A percentile compares a stretch with the other conserved stretches of the same genome.
These are phyloP conservation scores for Stegodyphus mimosarum DNA, from an alignment of 1,140 invertebrate species.

Conservation along the genomic window DNA sequence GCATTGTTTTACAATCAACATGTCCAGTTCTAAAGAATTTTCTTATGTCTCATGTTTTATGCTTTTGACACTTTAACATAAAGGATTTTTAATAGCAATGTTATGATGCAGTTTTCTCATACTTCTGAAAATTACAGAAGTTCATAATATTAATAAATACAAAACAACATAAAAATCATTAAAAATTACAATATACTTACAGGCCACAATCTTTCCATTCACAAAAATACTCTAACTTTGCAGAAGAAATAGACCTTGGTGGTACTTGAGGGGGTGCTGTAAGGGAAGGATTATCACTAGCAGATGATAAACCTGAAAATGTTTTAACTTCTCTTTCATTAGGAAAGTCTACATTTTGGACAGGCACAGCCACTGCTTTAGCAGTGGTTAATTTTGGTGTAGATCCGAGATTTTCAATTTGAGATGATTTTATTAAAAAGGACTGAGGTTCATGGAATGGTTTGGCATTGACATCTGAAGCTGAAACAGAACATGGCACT, in stretches of 20 bases:
- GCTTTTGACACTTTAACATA: no score
- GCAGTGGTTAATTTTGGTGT: conserved; percentile 34
- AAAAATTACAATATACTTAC: conserved; percentile 69
- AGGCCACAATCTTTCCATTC: conserved; percentile 91
- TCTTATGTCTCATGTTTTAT: no score
- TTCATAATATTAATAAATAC: neutral
- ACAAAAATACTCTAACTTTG: conserved; percentile 76
- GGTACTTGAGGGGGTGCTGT: conserved; percentile 54
- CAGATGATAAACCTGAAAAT: conserved; percentile 48
- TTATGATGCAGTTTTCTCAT: no score
- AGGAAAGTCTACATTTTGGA: conserved; percentile 48
- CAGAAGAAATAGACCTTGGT: conserved; percentile 47
- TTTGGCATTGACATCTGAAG: conserved; percentile 18
- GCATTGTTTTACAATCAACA: no score
- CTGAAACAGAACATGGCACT: conserved; percentile 44
- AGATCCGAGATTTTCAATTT: conserved; percentile 31
- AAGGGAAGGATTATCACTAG: conserved; percentile 51
- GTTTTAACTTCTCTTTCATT: conserved; percentile 50
- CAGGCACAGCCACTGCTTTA: conserved; percentile 46
- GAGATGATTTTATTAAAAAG: conserved; percentile 35
- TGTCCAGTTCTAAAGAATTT: no score
- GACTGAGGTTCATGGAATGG: conserved; percentile 41
- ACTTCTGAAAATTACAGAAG: no score
- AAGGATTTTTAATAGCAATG: no score
- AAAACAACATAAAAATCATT: neutral